phyloP scores from a whole-genome alignment of 1,140 invertebrate species.

The Drosophila nigromelanica region DNA sequence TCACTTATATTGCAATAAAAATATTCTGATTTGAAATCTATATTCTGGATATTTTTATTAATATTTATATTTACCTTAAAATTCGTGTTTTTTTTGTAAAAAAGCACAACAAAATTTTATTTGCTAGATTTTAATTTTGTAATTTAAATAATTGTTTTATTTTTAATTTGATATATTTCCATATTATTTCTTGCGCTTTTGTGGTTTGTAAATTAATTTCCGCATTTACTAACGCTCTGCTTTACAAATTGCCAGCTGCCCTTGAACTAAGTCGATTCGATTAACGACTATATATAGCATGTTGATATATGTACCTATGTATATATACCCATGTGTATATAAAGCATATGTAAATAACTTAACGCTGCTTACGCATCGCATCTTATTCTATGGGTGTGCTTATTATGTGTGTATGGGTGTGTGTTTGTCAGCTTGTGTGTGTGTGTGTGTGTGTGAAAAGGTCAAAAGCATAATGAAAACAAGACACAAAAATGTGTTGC shows the following conservation, averaged over 20 bases:
- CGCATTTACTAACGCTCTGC: background rate
- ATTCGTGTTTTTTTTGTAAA: too few species aligned
- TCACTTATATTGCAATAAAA: too few species aligned
- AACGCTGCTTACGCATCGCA: constrained; percentile 31
- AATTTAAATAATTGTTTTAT: background rate
- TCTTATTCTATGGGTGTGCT: background rate
- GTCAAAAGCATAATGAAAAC: constrained; percentile 59
- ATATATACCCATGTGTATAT: constrained; percentile 4
- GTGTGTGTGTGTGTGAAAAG: constrained; percentile 53
- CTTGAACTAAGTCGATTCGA: background rate
- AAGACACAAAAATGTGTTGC: constrained; percentile 39
- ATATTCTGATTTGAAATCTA: too few species aligned
- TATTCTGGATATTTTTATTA: too few species aligned
- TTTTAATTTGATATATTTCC: background rate
- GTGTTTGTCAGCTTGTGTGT: constrained; percentile 8
- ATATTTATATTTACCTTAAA: too few species aligned
- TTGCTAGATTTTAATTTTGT: too few species aligned
- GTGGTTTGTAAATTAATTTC: background rate
- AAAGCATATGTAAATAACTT: constrained; percentile 12
- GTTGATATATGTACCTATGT: background rate
- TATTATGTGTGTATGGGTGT: constrained; percentile 14
- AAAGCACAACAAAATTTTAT: too few species aligned
- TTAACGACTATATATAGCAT: background rate
- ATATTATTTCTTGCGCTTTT: background rate
- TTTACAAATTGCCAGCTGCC: background rate